These are phyloP conservation scores for Philopedon plagiatum DNA, from an alignment of 2,888 invertebrate species.

Conservation along the genomic window DNA sequence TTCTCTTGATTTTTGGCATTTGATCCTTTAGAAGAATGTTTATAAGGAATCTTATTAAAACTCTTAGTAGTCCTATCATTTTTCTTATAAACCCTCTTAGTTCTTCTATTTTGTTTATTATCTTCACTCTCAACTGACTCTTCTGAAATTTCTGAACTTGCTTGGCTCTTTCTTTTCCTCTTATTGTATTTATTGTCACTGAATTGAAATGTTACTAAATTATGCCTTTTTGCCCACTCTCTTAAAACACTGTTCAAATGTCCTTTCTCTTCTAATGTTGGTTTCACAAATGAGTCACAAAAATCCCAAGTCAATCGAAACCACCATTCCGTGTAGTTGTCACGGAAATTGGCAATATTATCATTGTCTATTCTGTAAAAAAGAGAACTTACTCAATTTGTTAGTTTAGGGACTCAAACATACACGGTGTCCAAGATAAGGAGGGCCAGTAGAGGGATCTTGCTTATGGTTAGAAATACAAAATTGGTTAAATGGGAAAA, in stretches of 20 bases:
- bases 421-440: too few species aligned
- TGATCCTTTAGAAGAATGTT: neutral
- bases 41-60: neutral
- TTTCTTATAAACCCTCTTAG: slow-evolving; percentile 3
- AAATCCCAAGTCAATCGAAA: slow-evolving; percentile 62
- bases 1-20: slow-evolving; percentile 3
- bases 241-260: slow-evolving; percentile 35
- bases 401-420: too few species aligned
- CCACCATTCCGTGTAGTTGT: slow-evolving; percentile 63
- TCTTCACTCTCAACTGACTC: slow-evolving; percentile 29
- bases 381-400: too few species aligned
- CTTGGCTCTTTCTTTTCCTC: slow-evolving; percentile 24
- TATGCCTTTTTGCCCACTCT: slow-evolving; percentile 36
- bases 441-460: too few species aligned
- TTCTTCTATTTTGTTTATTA: neutral
- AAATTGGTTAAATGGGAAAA: too few species aligned
- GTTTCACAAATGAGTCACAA: slow-evolving; percentile 60
- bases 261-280: slow-evolving; percentile 54
- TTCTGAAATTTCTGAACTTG: slow-evolving; percentile 7
- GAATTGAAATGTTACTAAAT: neutral
- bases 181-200: neutral
- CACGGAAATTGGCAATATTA: slow-evolving; percentile 58
- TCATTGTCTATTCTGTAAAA: slow-evolving; percentile 59
- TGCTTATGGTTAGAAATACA: too few species aligned
- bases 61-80: neutral